These are phyloP conservation scores for Antennarius striatus DNA, from an alignment of 2,113 vertebrate species.

Conservation along the genomic window DNA sequence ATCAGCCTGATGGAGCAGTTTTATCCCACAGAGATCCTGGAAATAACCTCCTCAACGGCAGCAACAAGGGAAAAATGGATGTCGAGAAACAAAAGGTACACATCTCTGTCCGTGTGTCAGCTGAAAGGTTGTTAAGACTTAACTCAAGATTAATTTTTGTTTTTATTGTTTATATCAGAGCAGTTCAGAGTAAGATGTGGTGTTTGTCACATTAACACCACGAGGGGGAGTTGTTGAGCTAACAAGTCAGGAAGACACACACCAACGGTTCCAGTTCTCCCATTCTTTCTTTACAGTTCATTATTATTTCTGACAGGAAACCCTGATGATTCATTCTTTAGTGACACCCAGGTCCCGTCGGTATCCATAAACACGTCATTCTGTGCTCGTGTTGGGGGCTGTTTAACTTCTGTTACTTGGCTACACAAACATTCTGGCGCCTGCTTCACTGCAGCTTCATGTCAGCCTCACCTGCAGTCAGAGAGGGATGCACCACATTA, in stretches of 20 bases:
- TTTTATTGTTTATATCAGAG: too few relatives aligned
- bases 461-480: conserved; percentile 54
- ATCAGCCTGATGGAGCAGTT: conserved; percentile 63
- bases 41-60: conserved; percentile 45
- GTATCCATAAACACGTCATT: conserved; percentile 53
- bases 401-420: conserved; percentile 63
- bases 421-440: conserved; percentile 64
- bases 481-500: conserved; percentile 2
- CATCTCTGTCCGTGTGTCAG: neutral
- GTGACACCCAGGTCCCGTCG: conserved; percentile 46
- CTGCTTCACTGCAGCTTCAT: conserved; percentile 63
- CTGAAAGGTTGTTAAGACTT: neutral
- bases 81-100: conserved; percentile 64
- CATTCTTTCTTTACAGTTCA: conserved; percentile 10
- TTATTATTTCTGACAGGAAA: conserved; percentile 17
- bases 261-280: neutral
- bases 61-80: conserved; percentile 25
- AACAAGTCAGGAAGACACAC: neutral
- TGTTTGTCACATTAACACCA: conserved; percentile 29
- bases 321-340: conserved; percentile 25
- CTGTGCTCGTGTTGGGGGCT: conserved; percentile 22
- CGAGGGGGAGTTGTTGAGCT: conserved; percentile 71
- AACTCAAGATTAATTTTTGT: too few relatives aligned
- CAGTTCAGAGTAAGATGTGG: too few relatives aligned
- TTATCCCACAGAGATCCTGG: conserved; percentile 46